Conservation (phyloP, 2,113 vertebrate genomes). For the Gallinago paraguaiae region DNA sequence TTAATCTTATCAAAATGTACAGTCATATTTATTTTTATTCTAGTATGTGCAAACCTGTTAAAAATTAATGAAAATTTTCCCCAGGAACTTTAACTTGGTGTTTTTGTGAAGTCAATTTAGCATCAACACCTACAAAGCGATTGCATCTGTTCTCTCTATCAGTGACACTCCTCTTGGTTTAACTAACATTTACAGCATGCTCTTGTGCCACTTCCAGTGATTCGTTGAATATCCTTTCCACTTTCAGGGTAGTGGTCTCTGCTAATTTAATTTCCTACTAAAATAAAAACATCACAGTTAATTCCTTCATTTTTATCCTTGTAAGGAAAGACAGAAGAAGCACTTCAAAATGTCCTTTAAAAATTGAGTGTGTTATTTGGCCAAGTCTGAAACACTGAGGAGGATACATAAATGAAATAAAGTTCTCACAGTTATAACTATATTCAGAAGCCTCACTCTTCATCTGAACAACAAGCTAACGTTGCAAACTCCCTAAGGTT, state of each 20-base stretch:
- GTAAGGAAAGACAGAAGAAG: not conserved
- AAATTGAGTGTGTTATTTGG: not conserved
- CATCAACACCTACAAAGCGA: not conserved
- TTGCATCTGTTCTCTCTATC: not conserved
- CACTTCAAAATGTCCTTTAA: not conserved
- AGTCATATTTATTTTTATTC: not conserved
- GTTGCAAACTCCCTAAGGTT: not conserved
- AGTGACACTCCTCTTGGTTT: not conserved
- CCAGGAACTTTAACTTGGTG: not conserved
- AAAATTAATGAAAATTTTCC: not conserved
- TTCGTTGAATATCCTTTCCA: not conserved
- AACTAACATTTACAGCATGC: not conserved
- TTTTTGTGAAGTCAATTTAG: not conserved
- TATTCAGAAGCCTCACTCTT: not conserved
- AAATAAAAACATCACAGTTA: not conserved
- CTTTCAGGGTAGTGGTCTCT: not conserved
- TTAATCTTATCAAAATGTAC: not conserved
- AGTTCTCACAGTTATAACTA: not conserved
- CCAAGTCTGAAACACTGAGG: not conserved
- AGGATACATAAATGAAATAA: not conserved
- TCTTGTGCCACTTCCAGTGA: not conserved
- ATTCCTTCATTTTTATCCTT: not conserved
- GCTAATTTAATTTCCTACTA: not conserved
- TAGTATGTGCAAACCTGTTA: not conserved
- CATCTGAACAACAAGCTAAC: not conserved